A percentile compares a stretch with the other conserved stretches of the same genome.
These are phyloP conservation scores for Clamator glandarius DNA, from an alignment of 2,797 vertebrate species.

Conservation along the genomic window DNA sequence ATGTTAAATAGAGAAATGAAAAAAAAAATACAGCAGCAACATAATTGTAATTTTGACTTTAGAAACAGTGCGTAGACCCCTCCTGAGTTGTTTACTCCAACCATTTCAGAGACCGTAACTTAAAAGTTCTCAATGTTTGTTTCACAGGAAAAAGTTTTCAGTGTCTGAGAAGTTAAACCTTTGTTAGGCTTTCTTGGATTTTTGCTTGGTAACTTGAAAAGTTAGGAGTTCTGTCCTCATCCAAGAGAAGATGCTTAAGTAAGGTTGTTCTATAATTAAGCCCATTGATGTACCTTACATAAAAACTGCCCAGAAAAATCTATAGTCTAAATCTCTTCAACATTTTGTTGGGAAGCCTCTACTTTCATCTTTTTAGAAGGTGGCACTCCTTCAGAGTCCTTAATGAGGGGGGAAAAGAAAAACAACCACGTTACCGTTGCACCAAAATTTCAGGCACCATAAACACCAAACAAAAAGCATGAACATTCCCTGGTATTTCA, in stretches of 20 bases:
- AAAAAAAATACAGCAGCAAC: constrained; percentile 89
- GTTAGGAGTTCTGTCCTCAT: constrained; percentile 78
- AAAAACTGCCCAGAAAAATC: constrained; percentile 72
- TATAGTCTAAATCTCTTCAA: constrained; percentile 90
- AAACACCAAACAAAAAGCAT: constrained; percentile 28
- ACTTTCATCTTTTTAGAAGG: constrained; percentile 94
- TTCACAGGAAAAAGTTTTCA: constrained; percentile 83
- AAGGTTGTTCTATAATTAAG: constrained; percentile 75
- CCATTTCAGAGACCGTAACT: constrained; percentile 80
- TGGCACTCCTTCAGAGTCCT: constrained; percentile 92
- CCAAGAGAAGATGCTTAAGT: constrained; percentile 76
- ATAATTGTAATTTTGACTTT: constrained; percentile 91
- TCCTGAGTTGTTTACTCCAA: constrained; percentile 86
- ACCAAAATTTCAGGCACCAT: not conserved
- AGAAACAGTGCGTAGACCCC: constrained; percentile 94
- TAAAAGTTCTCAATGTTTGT: constrained; percentile 77
- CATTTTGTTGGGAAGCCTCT: constrained; percentile 90
- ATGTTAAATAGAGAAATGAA: constrained; percentile 85
- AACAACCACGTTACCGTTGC: constrained; percentile 41
- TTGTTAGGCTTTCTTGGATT: constrained; percentile 80
- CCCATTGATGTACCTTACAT: constrained; percentile 79
- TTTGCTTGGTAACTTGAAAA: constrained; percentile 82
- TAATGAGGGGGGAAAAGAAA: constrained; percentile 36
- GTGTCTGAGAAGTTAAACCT: constrained; percentile 79
- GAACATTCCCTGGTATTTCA: not conserved